Evolutionary conservation across 2,888 invertebrate species (phyloP), one percentile per base, ranked within the genome.

Genomic region (Teleiodes luculella): DNA sequence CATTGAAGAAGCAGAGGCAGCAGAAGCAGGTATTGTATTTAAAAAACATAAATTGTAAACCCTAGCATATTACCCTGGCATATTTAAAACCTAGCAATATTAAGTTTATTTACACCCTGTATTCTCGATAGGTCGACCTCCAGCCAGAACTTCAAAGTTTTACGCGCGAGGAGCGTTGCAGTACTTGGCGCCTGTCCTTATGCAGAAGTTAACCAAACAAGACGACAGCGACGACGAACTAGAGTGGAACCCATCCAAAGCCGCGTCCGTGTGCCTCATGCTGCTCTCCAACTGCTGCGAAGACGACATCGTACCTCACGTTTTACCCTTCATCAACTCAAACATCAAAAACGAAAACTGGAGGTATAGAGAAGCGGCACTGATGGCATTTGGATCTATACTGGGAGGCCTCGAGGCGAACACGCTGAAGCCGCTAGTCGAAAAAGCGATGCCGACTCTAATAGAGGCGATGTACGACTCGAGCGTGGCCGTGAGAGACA

Each of bases 171-270:
- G 99, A 58, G 99, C 99, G 28, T 89, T 99, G 14, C 97, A 97
- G 76, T 98, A 94, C 80, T 92, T 99, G 53, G 96, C 98, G 31
- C 99, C 99, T 11, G 95, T 99, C 46, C 91, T 99, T 10, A 95
- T 98, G 88, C 95, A 96, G 70, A 97, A 97, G 73, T 89, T 99
- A 30, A 98, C 98, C 6, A 98, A 98, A 82, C 98, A 99, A 89
- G 97, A 97, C 76, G 98, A 99, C 78, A 93, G 95, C 67, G 99
- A 99, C 76, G 98, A 99, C 83, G 99, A 99, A 79, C 97, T 99
- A 74, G 98, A 98, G 71, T 99, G 99, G 99, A 99, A 98, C 84
- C 99, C 99, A 0, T 96, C 98, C 65, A 99, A 99, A 90, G 98
- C 99, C 0, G 98, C 99, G 2, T 98, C 99, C 33, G 99, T 99